phyloP scores from a whole-genome alignment of 2,797 vertebrate species.

The Silurus lanzhouensis region DNA sequence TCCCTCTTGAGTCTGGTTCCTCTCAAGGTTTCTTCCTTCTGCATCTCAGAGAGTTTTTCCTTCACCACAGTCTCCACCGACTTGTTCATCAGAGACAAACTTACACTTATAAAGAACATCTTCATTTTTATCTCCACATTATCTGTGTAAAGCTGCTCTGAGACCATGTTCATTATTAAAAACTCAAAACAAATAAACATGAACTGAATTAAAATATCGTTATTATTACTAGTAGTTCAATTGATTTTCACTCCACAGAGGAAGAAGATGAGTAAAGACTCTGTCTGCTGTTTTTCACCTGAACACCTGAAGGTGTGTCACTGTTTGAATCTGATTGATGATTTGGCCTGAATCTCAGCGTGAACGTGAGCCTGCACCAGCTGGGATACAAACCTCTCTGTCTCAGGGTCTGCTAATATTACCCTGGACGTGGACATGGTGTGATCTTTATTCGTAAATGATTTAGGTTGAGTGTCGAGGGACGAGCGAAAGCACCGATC shows the following conservation, averaged over 20 bases:
- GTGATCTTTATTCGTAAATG: neutral
- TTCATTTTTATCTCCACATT: no score
- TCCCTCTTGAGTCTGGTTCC: no score
- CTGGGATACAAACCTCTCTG: slow-evolving; percentile 1
- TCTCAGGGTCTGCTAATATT: slow-evolving; percentile 20
- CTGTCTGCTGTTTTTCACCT: neutral
- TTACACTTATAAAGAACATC: no score
- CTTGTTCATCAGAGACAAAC: no score
- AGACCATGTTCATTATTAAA: no score
- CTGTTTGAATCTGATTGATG: neutral
- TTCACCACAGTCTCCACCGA: no score
- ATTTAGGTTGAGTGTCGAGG: slow-evolving; percentile 5
- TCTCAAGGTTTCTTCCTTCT: no score
- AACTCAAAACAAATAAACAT: no score
- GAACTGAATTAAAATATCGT: no score
- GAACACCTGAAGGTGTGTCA: neutral
- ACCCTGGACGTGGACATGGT: neutral
- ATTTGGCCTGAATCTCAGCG: neutral
- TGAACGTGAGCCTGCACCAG: neutral
- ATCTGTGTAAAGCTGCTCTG: no score
- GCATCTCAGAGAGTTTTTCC: no score
- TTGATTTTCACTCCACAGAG: neutral
- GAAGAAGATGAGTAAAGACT: neutral
- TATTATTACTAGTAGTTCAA: no score
- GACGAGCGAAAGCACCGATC: neutral